Conservation (phyloP, 2,113 vertebrate species). For the Potamarius usumacintae region DNA sequence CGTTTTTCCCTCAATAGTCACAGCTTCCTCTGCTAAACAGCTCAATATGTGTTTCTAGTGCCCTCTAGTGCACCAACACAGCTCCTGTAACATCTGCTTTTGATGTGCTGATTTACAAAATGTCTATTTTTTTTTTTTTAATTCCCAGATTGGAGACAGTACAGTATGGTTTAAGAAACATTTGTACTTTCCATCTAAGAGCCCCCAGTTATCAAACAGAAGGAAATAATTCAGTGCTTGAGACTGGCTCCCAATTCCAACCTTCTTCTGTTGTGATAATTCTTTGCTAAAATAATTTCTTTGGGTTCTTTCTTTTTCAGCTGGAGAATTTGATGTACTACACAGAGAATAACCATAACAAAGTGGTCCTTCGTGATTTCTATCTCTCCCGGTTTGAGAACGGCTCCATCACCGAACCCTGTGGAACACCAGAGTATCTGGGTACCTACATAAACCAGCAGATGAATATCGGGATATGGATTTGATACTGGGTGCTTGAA, state of each 20-base stretch:
- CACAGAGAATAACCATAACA: conserved; percentile 83
- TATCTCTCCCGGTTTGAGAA: conserved; percentile 83
- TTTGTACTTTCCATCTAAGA: background rate
- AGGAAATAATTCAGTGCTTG: background rate
- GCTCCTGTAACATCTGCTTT: background rate
- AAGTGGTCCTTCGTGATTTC: conserved; percentile 83
- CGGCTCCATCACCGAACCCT: conserved; percentile 81
- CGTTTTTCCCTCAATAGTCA: conserved; percentile 38
- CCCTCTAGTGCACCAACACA: conserved; percentile 49
- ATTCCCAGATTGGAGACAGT: background rate
- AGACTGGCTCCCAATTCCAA: background rate
- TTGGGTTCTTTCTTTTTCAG: conserved; percentile 57
- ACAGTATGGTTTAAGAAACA: too few relatives aligned
- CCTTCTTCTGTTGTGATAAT: background rate
- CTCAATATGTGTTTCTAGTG: conserved; percentile 41
- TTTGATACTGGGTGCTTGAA: background rate
- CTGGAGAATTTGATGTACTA: conserved; percentile 87
- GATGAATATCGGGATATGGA: background rate
- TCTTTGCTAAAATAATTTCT: background rate
- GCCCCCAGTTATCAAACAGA: background rate
- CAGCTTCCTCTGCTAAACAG: background rate
- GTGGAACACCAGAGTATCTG: conserved; percentile 83
- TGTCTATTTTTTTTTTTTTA: background rate
- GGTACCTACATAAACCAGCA: conserved; percentile 60
- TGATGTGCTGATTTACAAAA: background rate